Base-by-base conservation (phyloP, 1,140 invertebrate species). In the Bathynomus jamesi region DNA sequence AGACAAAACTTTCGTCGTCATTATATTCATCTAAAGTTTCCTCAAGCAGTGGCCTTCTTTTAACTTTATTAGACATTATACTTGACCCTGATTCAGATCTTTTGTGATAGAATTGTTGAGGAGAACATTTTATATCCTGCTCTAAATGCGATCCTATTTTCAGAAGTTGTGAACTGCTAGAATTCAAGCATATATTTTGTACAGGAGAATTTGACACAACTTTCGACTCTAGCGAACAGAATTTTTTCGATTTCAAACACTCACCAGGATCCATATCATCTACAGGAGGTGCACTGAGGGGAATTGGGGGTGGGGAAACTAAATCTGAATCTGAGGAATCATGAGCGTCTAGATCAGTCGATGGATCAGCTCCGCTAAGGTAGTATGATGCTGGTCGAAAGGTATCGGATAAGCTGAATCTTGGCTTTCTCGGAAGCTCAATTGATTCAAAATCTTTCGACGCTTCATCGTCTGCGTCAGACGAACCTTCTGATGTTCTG, bases 381-480 rank as follows among this genome's bases (percentile, higher is more conserved):
- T 93, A 94, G 79, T 93, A 93, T 0, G 91, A 93, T 0, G 91
- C 91, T 0, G 92, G 92, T 76, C 91, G 83, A 77, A 93, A 94
- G 0, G 89, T 92, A 79, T 93, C 92, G 0, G 91, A 93, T 24
- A 93, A 82, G 80, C 91, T 93, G 78, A 94, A 92, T 72, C 91
- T 82, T 0, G 88, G 87, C 76, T 90, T 87, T 21, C 85, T 83
- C 4, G 88, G 87, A 24, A 87, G 83, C 69, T 89, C 86, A 3
- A 89, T 84, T 0, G 87, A 87, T 76, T 90, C 88, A 53, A 89
- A 80, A 78, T 93, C 90, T 80, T 91, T 91, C 0, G 89, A 90
- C 10, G 87, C 88, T 82, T 93, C 91, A 81, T 94, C 92, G 78
- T 94, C 92, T 0, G 89, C 89, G 83, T 93, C 91, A 0, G 90